Base-by-base conservation (phyloP, 2,797 vertebrate species). In the Taeniopygia guttata region DNA sequence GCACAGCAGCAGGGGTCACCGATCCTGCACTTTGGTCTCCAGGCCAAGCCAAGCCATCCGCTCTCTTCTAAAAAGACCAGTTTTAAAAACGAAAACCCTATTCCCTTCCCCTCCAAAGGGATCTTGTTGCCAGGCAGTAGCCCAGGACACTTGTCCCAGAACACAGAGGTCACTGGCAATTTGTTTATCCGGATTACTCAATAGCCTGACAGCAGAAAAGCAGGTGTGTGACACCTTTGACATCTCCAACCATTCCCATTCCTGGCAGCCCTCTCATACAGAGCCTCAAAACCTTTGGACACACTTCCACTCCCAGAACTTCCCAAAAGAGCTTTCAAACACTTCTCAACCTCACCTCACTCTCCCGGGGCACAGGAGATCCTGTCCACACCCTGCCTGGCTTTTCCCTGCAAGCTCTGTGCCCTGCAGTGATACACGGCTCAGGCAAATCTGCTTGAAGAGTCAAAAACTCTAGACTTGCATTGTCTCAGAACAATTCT, bases 1-100 rank as follows among this genome's bases (percentile, higher is more conserved):
- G 38, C 38, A 32, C 0, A 11, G 54, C 1, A 11, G 2, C 56
- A 20, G 2, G 23, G 21, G 11, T 69, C 67, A 59, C 23, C 0
- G 14, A 7, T 19, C 34, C 5, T n/a, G 26, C 14, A 17, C 43
- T 43, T 64, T 11, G 2, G 4, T 2, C 45, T 75, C 54, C 42
- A 3, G 38, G n/a, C 20, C 13, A 46, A 56, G 19, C 29, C 16
- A 10, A 58, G 34, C 3, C 48, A 20, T 4, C 18, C 2, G 4
- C 19, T 36, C 17, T 58, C 29, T 38, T 63, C 54, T 43, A 5
- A 38, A 38, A 15, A 9, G 4, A 54, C 21, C 26, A 2, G 32
- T 25, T 72, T 38, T 26, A 32, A 69, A 52, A 86, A 59, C 9
- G 14, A 77, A 92, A 23, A 6, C 16, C 6, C 9, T 45, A 32